Evolutionary conservation across 1,140 invertebrate species (phyloP), one percentile per base, ranked within the genome.

Genomic region (Dryas iulia): DNA sequence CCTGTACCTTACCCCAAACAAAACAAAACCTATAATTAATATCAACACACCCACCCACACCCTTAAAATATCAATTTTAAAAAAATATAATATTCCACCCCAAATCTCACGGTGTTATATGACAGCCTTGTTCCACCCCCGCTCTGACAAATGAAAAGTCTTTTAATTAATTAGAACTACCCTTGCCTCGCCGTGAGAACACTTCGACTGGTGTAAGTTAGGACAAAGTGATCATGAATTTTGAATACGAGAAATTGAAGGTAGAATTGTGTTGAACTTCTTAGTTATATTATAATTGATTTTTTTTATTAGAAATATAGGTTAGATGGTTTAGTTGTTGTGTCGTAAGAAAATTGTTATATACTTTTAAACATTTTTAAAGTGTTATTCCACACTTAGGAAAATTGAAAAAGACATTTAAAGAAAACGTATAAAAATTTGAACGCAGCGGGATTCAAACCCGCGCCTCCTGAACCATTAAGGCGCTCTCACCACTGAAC

Each of bases 111-210:
- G 47, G 66, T 74, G 58, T 76, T 68, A 56, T 58, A 66, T 75
- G 68, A 69, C 73, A 69, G 59, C 35, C 39, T 47, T 66, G 57
- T 59, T 64, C 75, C 74, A 73, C 80, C 78, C 73, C 74, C 76
- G 71, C 74, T 39, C 72, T 73, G 74, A 78, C 77, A 76, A 85
- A 82, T 86, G 81, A 81, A 84, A 86, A 83, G 81, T 85, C 81
- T 73, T 77, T 71, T 78, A 78, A 87, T 85, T 87, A 87, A 86
- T 87, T 84, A 87, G 72, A 63, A 69, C 59, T 60, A 61, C 78
- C 67, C 78, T 77, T n/a, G 39, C 64, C 75, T 77, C 14, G 39
- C 64, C 75, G 78, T 80, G 79, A 77, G 79, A 83, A 83, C 74
- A 3, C 7, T 47, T 47, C 14, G 39, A 47, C 14, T 72, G 65